Conservation (phyloP, 2,113 vertebrate genomes). For the Blennius ocellaris region DNA sequence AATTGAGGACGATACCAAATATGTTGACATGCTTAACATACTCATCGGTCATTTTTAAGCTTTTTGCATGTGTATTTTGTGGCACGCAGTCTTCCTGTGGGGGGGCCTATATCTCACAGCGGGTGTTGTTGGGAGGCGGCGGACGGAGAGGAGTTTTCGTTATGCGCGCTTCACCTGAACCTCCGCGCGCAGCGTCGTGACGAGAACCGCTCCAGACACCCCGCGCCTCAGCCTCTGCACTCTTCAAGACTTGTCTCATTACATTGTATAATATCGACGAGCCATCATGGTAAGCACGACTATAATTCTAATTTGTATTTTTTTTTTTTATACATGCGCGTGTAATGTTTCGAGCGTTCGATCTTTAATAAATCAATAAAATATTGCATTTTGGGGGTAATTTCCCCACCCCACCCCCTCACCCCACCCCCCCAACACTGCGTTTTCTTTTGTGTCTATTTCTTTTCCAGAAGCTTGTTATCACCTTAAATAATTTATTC, state of each 20-base stretch:
- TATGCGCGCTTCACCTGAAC: slow-evolving; percentile 35
- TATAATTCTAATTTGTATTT: not conserved
- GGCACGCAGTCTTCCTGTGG: too few species aligned
- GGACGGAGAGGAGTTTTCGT: not conserved
- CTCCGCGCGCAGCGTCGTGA: slow-evolving; percentile 13
- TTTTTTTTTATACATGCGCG: not conserved
- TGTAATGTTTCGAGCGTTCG: not conserved
- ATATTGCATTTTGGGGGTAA: not conserved
- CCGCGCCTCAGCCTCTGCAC: slow-evolving; percentile 19
- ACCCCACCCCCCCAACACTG: not conserved
- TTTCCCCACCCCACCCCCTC: too few species aligned
- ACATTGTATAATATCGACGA: slow-evolving; percentile 61
- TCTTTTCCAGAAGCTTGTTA: not conserved
- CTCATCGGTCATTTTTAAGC: too few species aligned
- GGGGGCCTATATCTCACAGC: too few species aligned
- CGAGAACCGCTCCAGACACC: slow-evolving; percentile 26
- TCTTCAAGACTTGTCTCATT: slow-evolving; percentile 44
- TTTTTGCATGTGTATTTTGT: too few species aligned
- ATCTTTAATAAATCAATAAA: too few species aligned
- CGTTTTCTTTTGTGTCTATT: not conserved
- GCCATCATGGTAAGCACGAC: slow-evolving; percentile 56
- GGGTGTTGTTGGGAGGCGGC: not conserved
- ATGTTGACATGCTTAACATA: too few species aligned
- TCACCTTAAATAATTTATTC: not conserved
- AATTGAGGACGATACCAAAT: too few species aligned